These are phyloP conservation scores for Misgurnus anguillicaudatus DNA, from an alignment of 2,113 vertebrate genomes.

Conservation along the genomic window DNA sequence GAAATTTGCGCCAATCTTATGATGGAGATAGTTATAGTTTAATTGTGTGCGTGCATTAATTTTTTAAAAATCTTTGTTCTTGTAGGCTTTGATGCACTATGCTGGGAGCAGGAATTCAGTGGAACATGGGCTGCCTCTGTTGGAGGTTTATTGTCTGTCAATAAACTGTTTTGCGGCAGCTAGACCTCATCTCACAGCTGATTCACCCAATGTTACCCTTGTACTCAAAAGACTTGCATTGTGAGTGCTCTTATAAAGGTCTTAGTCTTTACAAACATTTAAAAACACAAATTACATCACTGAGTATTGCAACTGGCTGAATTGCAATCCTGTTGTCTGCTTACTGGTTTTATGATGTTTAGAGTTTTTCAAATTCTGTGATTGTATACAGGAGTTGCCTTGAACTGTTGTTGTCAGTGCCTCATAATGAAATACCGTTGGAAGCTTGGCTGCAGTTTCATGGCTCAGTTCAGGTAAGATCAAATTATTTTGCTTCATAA, in stretches of 20 bases:
- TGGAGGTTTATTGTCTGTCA: constrained; percentile 95
- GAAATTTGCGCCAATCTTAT: too few species aligned
- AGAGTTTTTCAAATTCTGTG: not conserved
- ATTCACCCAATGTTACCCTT: constrained; percentile 91
- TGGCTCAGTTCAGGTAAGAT: constrained; percentile 88
- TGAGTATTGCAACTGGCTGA: not conserved
- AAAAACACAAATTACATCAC: not conserved
- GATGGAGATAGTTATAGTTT: too few species aligned
- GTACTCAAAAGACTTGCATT: constrained; percentile 93
- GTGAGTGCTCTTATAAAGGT: constrained; percentile 77
- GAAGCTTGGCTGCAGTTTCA: constrained; percentile 91
- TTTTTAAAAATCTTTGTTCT: constrained; percentile 30
- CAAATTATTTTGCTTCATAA: not conserved
- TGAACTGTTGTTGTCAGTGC: constrained; percentile 92
- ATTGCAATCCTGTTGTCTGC: not conserved
- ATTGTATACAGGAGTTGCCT: constrained; percentile 88
- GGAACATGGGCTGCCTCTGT: constrained; percentile 88
- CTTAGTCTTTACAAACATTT: not conserved
- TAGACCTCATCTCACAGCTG: constrained; percentile 90
- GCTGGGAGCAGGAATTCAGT: constrained; percentile 91
- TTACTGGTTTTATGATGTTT: not conserved
- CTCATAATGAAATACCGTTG: constrained; percentile 89
- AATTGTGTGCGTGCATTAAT: too few species aligned
- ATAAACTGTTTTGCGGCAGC: constrained; percentile 94
- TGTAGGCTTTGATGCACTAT: constrained; percentile 89